Conservation (phyloP, 2,797 vertebrate genomes). For the Loris lydekkerianus region DNA sequence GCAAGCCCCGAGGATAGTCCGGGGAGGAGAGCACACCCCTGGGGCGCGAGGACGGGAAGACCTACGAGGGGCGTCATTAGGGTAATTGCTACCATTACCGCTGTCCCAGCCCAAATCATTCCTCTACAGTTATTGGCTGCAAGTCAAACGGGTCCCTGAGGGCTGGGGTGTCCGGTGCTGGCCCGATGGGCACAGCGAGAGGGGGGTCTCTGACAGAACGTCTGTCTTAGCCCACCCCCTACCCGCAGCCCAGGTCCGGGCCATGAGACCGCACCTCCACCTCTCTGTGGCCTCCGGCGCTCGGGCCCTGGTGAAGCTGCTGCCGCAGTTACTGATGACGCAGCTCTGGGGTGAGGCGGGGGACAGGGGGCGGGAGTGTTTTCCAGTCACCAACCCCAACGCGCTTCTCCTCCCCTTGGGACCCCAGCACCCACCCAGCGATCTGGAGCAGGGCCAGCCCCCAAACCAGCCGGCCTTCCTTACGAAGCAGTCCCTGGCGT, state of each 20-base stretch:
- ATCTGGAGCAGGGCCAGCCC: neutral
- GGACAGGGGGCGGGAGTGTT: neutral
- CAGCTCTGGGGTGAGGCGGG: slow-evolving; percentile 76
- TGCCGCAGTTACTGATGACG: slow-evolving; percentile 67
- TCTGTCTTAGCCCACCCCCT: neutral
- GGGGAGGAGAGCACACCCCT: neutral
- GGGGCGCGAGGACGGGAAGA: neutral
- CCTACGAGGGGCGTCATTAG: neutral
- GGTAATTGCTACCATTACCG: neutral
- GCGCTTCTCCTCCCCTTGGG: neutral
- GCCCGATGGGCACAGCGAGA: neutral
- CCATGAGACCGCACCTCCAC: slow-evolving; percentile 61
- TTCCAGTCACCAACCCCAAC: neutral
- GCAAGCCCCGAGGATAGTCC: neutral
- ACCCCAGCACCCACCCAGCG: neutral
- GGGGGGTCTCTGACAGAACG: neutral
- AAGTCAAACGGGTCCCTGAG: neutral
- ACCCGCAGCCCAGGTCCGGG: neutral
- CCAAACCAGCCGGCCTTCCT: neutral
- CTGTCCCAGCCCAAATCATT: neutral
- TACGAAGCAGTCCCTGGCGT: rapidly evolving
- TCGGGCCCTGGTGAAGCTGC: neutral
- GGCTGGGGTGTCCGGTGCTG: neutral
- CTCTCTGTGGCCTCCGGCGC: slow-evolving; percentile 7
- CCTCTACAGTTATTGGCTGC: neutral